Evolutionary conservation across 2,888 invertebrate species (phyloP).

Genomic region (Strigamia transsilvanica): DNA sequence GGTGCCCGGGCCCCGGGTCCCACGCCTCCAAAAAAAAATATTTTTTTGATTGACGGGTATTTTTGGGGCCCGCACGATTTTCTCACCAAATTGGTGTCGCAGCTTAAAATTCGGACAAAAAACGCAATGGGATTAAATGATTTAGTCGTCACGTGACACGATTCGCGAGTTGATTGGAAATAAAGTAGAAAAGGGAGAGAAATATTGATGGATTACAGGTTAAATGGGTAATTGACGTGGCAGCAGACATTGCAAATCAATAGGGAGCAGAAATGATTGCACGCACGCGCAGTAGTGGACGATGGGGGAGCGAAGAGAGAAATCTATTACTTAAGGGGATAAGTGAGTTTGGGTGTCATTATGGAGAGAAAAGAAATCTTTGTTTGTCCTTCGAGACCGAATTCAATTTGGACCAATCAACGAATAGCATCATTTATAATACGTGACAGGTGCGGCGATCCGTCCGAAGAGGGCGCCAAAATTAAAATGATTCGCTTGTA

Average conservation of each 20-base stretch:
- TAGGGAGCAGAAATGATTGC: slow-evolving; percentile 9
- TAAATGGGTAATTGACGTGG: slow-evolving; percentile 12
- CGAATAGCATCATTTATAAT: slow-evolving; percentile 36
- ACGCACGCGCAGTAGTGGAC: slow-evolving; percentile 29
- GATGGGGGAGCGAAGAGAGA: neutral
- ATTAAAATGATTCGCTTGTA: neutral
- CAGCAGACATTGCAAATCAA: slow-evolving; percentile 23
- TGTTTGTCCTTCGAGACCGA: slow-evolving; percentile 32
- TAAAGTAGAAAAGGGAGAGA: neutral
- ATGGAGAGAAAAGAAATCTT: slow-evolving; percentile 30
- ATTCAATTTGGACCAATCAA: slow-evolving; percentile 36
- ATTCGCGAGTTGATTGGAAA: neutral
- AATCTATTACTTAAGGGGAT: slow-evolving; percentile 43
- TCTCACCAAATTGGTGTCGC: too few relatives aligned
- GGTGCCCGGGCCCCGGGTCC: too few relatives aligned
- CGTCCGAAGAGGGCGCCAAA: neutral
- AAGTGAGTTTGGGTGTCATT: slow-evolving; percentile 39
- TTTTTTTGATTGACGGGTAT: too few relatives aligned
- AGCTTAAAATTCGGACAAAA: too few relatives aligned
- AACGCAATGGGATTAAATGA: neutral
- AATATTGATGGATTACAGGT: slow-evolving; percentile 5
- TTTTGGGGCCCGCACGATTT: too few relatives aligned
- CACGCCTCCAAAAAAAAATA: too few relatives aligned
- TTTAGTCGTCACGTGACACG: neutral
- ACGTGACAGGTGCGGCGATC: neutral